Evolutionary conservation across 2,888 invertebrate species (phyloP).

Genomic region (Periphyllus acericola): DNA sequence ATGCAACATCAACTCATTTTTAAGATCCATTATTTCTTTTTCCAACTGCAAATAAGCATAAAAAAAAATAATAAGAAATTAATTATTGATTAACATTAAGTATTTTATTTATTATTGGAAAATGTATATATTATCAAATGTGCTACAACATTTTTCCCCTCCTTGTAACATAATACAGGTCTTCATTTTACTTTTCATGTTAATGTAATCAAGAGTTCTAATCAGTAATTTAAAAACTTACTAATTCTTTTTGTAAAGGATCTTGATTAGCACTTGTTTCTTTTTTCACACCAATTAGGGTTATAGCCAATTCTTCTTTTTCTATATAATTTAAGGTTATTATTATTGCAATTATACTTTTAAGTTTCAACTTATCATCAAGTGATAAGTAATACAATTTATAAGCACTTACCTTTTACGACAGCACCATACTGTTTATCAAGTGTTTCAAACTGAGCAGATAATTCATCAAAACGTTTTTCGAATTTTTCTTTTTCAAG

Average conservation of each 20-base stretch:
- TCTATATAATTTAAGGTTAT: conserved; percentile 15
- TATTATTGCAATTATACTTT: not conserved
- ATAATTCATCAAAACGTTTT: conserved; percentile 36
- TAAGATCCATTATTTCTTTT: conserved; percentile 52
- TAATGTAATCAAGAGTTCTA: not conserved
- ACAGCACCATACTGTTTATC: conserved; percentile 38
- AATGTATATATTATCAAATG: too few species aligned
- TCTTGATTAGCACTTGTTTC: conserved; percentile 29
- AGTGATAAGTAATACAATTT: not conserved
- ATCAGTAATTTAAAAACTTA: not conserved
- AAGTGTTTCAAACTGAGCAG: conserved; percentile 46
- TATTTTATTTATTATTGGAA: too few species aligned
- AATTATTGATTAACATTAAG: not conserved
- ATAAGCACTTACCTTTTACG: conserved; percentile 26
- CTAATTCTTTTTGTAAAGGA: conserved; percentile 34
- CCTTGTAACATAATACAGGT: too few species aligned
- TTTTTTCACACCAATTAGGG: conserved; percentile 32
- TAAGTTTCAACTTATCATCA: not conserved
- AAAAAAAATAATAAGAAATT: not conserved
- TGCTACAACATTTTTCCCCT: too few species aligned
- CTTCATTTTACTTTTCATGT: not conserved
- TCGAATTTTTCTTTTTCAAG: conserved; percentile 54
- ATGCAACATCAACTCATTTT: conserved; percentile 38
- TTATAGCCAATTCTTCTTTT: conserved; percentile 54
- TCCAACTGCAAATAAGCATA: conserved; percentile 1